Evolutionary conservation across 2,797 vertebrate species (phyloP).

Genomic region (Poecile montanus): DNA sequence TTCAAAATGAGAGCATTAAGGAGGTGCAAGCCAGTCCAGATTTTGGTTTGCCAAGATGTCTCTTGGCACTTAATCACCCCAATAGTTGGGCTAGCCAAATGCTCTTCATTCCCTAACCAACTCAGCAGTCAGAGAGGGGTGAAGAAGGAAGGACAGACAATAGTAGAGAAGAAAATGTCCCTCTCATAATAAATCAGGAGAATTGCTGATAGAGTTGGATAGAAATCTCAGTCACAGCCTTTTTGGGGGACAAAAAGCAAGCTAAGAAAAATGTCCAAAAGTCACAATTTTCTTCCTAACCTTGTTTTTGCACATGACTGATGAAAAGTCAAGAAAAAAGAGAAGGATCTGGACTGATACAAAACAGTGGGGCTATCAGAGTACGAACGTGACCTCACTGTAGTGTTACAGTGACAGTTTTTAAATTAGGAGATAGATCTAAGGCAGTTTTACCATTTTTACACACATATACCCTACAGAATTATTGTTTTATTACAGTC

Average conservation of each 20-base stretch:
- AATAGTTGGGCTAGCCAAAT: constrained; percentile 9
- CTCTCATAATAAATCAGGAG: constrained; percentile 13
- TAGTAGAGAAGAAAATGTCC: background rate
- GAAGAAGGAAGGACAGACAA: background rate
- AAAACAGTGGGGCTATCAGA: background rate
- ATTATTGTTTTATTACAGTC: background rate
- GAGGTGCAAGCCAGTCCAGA: constrained; percentile 8
- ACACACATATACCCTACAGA: background rate
- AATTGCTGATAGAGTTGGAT: constrained; percentile 13
- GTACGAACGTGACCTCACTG: background rate
- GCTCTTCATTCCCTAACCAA: constrained; percentile 22
- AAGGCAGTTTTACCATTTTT: background rate
- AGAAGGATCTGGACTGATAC: background rate
- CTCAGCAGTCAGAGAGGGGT: constrained; percentile 5
- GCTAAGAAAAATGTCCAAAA: background rate
- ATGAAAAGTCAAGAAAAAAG: background rate
- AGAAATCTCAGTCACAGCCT: background rate
- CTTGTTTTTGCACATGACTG: background rate
- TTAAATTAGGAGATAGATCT: background rate
- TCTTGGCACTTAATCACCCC: constrained; percentile 25
- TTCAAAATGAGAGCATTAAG: constrained; percentile 15
- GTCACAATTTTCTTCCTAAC: background rate
- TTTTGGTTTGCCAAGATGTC: background rate
- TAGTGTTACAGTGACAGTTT: background rate
- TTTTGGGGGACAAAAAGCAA: background rate